Percentiles rank a stretch among this genome's conserved stretches.
Evolutionary conservation across 2,113 vertebrate species (phyloP).

Genomic region (Anguilla rostrata): DNA sequence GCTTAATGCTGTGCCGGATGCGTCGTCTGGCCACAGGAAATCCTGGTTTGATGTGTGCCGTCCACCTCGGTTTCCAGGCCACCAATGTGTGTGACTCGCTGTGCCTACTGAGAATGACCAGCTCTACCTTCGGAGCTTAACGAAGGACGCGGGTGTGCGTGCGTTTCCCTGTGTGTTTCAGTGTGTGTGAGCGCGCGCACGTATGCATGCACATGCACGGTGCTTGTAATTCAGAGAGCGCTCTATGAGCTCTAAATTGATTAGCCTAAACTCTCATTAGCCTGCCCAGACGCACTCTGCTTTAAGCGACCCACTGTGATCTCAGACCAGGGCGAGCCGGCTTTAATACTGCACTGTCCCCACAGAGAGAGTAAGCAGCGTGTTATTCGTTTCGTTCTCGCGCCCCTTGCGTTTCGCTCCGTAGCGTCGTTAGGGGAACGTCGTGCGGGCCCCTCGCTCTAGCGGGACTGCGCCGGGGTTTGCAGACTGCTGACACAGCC

Average conservation of each 20-base stretch:
- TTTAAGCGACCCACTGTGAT: background rate
- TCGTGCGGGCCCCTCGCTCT: no score
- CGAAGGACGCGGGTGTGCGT: no score
- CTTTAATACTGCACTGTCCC: background rate
- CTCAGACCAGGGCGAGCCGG: background rate
- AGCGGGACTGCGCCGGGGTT: background rate
- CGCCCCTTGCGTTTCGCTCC: background rate
- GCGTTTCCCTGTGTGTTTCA: no score
- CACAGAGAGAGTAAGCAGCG: background rate
- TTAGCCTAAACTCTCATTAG: background rate
- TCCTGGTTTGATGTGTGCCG: no score
- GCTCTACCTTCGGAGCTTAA: no score
- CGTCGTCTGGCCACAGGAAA: no score
- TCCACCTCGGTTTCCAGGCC: no score
- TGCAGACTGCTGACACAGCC: background rate
- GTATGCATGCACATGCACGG: background rate
- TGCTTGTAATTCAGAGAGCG: background rate
- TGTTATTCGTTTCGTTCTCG: background rate
- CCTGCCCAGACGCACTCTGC: background rate
- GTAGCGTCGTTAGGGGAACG: background rate
- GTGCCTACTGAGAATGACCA: no score
- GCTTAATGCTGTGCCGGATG: no score
- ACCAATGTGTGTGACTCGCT: no score
- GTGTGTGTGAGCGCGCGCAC: background rate
- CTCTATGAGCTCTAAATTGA: background rate